Evolutionary conservation across 2,888 invertebrate species (phyloP).

Genomic region (Agrochola circellaris): DNA sequence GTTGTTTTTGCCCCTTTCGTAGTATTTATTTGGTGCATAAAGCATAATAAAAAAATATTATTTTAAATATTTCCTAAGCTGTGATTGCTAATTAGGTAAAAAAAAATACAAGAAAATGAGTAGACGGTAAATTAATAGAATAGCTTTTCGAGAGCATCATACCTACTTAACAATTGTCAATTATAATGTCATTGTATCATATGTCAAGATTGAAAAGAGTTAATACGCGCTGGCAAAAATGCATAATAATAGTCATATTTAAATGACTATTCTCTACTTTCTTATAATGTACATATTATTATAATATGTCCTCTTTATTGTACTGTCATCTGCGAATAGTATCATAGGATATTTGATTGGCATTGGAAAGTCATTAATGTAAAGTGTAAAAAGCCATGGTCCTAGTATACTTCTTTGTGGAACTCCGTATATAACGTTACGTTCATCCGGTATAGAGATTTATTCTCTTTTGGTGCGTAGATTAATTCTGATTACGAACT

Average conservation of each 20-base stretch:
- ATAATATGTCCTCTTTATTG: no score
- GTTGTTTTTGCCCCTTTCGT: not conserved
- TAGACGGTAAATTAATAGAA: not conserved
- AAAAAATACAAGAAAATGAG: not conserved
- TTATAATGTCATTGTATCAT: no score
- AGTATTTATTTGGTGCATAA: not conserved
- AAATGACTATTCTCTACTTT: not conserved
- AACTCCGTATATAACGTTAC: not conserved
- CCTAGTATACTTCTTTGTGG: not conserved
- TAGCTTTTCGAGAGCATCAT: not conserved
- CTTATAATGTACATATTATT: not conserved
- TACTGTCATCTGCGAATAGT: not conserved
- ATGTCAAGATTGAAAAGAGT: no score
- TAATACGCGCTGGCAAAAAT: no score
- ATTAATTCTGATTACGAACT: no score
- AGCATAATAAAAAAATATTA: not conserved
- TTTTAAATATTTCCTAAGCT: not conserved
- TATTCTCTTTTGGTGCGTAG: no score
- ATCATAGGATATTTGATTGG: not conserved
- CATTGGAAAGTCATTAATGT: not conserved
- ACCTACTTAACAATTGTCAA: no score
- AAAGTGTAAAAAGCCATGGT: not conserved
- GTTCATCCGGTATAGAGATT: not conserved
- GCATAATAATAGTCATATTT: no score
- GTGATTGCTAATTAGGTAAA: not conserved